Base-by-base conservation (phyloP, 2,797 vertebrate genomes). In the Alosa sapidissima region DNA sequence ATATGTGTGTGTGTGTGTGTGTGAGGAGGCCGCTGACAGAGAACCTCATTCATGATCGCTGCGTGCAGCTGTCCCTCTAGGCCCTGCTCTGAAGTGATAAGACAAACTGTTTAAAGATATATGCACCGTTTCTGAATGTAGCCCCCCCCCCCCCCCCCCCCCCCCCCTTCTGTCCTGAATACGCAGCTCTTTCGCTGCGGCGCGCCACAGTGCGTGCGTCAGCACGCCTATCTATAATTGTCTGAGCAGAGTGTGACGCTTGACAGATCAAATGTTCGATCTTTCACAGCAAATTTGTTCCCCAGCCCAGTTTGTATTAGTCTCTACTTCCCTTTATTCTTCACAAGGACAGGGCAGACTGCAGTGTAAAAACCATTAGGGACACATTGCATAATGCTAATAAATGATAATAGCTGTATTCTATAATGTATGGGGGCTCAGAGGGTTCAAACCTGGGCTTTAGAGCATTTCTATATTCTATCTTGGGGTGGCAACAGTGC, bases 21-120 rank as follows among this genome's bases (percentile, higher is more conserved):
- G 72, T 47, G 72, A 78, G 16, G 92, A 91, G 88, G 89, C 88
- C 88, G 86, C 81, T 81, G 85, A 88, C 89, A 91, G 86, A 86
- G 90, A 72, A 19, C 90, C 89, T 85, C 90, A 92, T 94, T 94
- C 91, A 93, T 90, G 89, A 92, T 90, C 86, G 86, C 87, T 6
- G 90, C 88, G 82, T 94, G 93, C 93, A 93, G 91, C 91, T 94
- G 93, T 93, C 91, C 88, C 93, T 92, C 89, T 81, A 81, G 91
- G 93, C 84, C 51, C 55, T 78, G 60, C 84, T 88, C 88, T 89
- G 92, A 92, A 88, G 86, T 89, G 90, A 91, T 92, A 90, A 90
- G 91, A 91, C 83, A 58, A 87, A 87, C n/a, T 86, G 83, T 86
- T 89, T 87, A 85, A 89, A 72, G 65, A 87, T 86, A 88, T 83